A percentile compares a stretch with the other conserved stretches of the same genome.
These are phyloP conservation scores for Dromas ardeola DNA, from an alignment of 2,113 vertebrate genomes.

Conservation along the genomic window DNA sequence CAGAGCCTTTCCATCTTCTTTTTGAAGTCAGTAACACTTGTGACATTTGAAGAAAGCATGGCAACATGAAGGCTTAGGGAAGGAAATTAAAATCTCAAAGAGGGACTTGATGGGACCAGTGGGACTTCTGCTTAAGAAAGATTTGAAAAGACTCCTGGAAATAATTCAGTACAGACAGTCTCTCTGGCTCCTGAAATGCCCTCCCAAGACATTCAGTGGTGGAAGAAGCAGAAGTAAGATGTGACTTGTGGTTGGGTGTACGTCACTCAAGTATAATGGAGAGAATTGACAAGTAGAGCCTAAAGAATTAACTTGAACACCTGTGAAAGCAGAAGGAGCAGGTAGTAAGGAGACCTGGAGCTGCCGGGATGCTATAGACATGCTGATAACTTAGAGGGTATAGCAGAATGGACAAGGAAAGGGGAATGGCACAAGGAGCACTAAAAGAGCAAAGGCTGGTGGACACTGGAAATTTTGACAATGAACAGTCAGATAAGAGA, in stretches of 20 bases:
- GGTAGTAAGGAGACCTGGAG: neutral
- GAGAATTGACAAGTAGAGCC: neutral
- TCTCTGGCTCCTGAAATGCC: neutral
- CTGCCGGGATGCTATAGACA: neutral
- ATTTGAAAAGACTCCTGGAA: neutral
- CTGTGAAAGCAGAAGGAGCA: neutral
- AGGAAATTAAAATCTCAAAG: neutral
- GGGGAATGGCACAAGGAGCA: neutral
- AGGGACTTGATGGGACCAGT: neutral
- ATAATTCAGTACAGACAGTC: neutral
- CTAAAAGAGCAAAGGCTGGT: neutral
- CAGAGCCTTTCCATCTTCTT: neutral
- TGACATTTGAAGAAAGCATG: neutral
- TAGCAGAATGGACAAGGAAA: neutral
- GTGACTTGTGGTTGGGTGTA: neutral
- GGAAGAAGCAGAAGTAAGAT: neutral
- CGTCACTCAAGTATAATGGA: neutral
- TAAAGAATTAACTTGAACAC: neutral
- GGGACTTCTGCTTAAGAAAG: neutral
- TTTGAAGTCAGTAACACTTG: neutral
- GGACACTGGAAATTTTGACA: neutral
- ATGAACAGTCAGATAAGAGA: neutral
- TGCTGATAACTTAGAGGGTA: neutral
- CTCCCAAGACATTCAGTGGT: neutral
- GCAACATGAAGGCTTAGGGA: neutral